phyloP scores from a whole-genome alignment of 2,888 invertebrate species.

The Heliconius hortense region DNA sequence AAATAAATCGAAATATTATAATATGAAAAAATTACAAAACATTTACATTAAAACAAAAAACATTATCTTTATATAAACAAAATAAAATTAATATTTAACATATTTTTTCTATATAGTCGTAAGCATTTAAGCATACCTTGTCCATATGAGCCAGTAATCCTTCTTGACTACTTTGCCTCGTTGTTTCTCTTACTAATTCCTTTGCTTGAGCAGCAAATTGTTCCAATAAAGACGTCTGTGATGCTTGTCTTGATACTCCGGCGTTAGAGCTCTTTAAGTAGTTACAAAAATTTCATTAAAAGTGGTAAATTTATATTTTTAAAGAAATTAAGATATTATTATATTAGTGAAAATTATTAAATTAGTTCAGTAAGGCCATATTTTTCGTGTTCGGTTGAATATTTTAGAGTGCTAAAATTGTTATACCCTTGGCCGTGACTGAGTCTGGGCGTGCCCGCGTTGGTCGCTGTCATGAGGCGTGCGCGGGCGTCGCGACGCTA shows the following conservation, averaged over 20 bases:
- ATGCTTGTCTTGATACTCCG: slow-evolving; percentile 86
- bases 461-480: slow-evolving; percentile 48
- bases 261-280: slow-evolving; percentile 59
- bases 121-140: slow-evolving; percentile 82
- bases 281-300: not conserved
- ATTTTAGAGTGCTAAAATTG: not conserved
- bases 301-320: not conserved
- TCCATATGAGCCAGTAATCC: slow-evolving; percentile 94
- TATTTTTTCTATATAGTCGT: not conserved
- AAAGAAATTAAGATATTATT: no score
- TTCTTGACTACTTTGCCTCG: slow-evolving; percentile 94
- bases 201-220: slow-evolving; percentile 94
- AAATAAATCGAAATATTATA: slow-evolving; percentile 35
- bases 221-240: slow-evolving; percentile 92
- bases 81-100: not conserved
- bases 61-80: not conserved
- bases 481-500: slow-evolving; percentile 77
- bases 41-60: not conserved
- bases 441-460: slow-evolving; percentile 42
- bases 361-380: not conserved
- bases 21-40: not conserved
- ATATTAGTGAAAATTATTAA: no score
- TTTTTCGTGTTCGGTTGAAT: not conserved
- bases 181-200: slow-evolving; percentile 93
- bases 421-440: slow-evolving; percentile 38